Percentiles rank a stretch among this genome's conserved stretches.
Conservation (phyloP, 2,888 invertebrate species). For the Spodoptera littoralis region DNA sequence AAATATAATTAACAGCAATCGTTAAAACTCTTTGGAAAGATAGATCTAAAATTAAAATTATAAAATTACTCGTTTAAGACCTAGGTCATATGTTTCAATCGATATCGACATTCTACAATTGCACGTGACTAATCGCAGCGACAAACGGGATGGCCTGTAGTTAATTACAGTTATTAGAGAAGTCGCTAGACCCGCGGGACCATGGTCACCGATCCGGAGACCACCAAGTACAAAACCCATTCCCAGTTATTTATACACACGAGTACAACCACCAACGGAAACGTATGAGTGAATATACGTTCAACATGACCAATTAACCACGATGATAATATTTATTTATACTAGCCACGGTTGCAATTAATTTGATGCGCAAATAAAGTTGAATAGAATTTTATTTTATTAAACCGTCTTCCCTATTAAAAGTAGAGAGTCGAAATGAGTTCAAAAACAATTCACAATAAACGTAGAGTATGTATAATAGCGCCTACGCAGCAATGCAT, state of each 20-base stretch:
- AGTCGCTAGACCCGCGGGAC: constrained; percentile 73
- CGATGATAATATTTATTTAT: constrained; percentile 47
- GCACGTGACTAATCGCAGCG: constrained; percentile 51
- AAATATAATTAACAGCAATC: too few relatives aligned
- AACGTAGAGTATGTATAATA: constrained; percentile 66
- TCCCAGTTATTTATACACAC: constrained; percentile 65
- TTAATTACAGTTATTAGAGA: constrained; percentile 85
- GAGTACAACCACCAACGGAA: constrained; percentile 40
- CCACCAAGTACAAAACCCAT: constrained; percentile 69
- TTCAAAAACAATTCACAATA: constrained; percentile 71
- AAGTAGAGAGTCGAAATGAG: constrained; percentile 63
- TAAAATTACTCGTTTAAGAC: too few relatives aligned
- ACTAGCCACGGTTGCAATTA: constrained; percentile 39
- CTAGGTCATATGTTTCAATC: constrained; percentile 16
- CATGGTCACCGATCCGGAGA: constrained; percentile 72
- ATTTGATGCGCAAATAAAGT: constrained; percentile 51
- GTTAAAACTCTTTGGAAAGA: too few relatives aligned
- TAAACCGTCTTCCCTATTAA: constrained; percentile 20
- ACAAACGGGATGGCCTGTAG: constrained; percentile 73
- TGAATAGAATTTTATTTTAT: constrained; percentile 47
- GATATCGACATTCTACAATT: constrained; percentile 46
- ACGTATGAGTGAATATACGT: constrained; percentile 63
- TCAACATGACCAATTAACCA: constrained; percentile 63
- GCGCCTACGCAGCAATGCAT: constrained; percentile 64
- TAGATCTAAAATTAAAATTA: too few relatives aligned